These are phyloP conservation scores for Drosophila mojavensis DNA, from an alignment of 1,140 invertebrate genomes.

Conservation along the genomic window DNA sequence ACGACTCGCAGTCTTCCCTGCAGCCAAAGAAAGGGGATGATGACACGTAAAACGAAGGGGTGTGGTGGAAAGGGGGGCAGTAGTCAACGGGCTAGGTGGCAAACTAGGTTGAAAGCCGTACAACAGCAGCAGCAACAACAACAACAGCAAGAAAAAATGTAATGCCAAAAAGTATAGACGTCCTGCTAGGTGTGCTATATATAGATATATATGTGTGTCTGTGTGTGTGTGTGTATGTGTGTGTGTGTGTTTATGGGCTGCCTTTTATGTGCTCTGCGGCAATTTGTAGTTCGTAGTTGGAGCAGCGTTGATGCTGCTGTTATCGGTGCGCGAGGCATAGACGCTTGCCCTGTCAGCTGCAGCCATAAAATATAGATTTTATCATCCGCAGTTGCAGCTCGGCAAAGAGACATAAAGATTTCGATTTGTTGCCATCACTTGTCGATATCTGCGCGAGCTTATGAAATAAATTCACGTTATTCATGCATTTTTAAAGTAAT, in stretches of 20 bases:
- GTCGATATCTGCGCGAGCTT: conserved; percentile 8
- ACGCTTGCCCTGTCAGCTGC: conserved; percentile 22
- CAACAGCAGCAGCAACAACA: conserved; percentile 38
- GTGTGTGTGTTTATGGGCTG: conserved; percentile 33
- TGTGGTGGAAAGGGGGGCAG: not conserved
- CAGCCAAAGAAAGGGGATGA: not conserved
- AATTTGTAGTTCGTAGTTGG: conserved; percentile 70
- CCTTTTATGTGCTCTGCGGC: conserved; percentile 66
- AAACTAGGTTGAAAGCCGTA: conserved; percentile 69
- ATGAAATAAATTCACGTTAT: conserved; percentile 35
- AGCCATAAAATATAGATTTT: conserved; percentile 69
- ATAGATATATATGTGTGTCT: too few species aligned
- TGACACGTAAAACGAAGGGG: not conserved
- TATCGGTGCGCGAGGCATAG: conserved; percentile 37
- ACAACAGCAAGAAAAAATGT: conserved; percentile 49
- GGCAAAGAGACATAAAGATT: conserved; percentile 29
- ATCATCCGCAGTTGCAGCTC: conserved; percentile 57
- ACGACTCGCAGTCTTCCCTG: not conserved
- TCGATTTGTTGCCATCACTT: conserved; percentile 43
- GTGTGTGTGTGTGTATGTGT: conserved; percentile 2
- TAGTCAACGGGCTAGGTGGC: conserved; percentile 23
- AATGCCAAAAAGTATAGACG: conserved; percentile 64
- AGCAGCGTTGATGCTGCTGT: conserved; percentile 32
- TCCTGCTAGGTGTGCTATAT: conserved; percentile 16
- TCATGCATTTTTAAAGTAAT: not conserved